Evolutionary conservation across 2,797 vertebrate genomes (phyloP), one percentile per base, ranked within the genome.

Genomic region (Salmo trutta): DNA sequence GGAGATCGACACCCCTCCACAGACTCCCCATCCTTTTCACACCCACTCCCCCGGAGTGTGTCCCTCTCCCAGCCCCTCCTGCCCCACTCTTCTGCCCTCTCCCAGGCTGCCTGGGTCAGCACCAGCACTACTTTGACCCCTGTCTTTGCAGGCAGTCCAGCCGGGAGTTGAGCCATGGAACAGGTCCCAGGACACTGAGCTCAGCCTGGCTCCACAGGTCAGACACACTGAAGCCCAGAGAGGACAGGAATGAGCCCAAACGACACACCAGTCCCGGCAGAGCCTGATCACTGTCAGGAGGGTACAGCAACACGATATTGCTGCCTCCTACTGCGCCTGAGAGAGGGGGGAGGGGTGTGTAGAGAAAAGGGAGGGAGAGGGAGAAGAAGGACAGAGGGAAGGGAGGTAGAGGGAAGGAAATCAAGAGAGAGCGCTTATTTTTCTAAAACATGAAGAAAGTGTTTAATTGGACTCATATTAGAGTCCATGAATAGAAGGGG

Each of bases 141-240:
- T 94, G 91, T 59, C 85, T 88, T 70, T 95, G 90, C 0, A 95
- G 90, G 16, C 67, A 88, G 41, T 83, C 93, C 75, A 96, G 93
- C 83, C 94, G 94, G 0, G 95, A 93, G 0, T 98, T 96, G 76
- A 97, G 91, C 97, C 97, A 99, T 0, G 96, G 95, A 71, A 98
- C 85, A 0, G 83, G 94, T 7, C 90, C 96, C 79, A 96, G 86
- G 0, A 84, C 78, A 0, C 90, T 86, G 0, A 98, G 91, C 5
- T 96, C 94, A 0, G 87, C 78, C 0, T 93, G 93, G 75, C 94
- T 96, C 91, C 97, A 98, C 5, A 98, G 90, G 59, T 97, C 97
- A 2, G 88, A 92, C 79, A 96, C 96, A 0, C 81, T 87, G 86
- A 97, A 91, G 19, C 95, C 95, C 79, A 97, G 83, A 0, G 87